A percentile compares a stretch with the other conserved stretches of the same genome.
These are phyloP conservation scores for Columba guinea DNA, from an alignment of 2,797 vertebrate genomes.

Conservation along the genomic window DNA sequence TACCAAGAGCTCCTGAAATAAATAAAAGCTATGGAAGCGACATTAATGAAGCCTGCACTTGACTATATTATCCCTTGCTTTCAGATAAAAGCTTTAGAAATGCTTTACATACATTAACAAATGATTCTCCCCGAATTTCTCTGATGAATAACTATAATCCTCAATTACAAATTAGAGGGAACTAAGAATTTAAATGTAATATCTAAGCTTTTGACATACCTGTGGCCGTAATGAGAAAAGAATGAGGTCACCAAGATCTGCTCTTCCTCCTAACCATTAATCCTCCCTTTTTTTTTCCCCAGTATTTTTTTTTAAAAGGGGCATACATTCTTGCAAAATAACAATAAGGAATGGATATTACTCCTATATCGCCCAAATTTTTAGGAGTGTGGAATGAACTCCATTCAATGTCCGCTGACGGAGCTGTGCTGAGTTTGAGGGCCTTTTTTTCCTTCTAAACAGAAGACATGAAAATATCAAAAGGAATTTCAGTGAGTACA, in stretches of 20 bases:
- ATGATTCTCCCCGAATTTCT: not conserved
- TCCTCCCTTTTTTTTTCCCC: not conserved
- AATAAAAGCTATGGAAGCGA: not conserved
- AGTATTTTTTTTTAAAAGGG: not conserved
- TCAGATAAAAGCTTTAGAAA: constrained; percentile 9
- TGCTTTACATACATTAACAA: constrained; percentile 14
- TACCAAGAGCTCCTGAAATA: not conserved
- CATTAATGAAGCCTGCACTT: not conserved
- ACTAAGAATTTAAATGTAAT: not conserved
- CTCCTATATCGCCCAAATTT: not conserved
- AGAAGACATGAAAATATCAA: not conserved
- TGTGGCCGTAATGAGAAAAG: not conserved
- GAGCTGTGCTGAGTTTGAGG: not conserved
- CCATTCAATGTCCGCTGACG: not conserved
- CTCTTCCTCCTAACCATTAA: not conserved
- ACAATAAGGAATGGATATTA: not conserved
- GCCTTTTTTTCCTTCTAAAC: not conserved
- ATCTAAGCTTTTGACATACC: not conserved
- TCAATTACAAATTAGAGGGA: constrained; percentile 5
- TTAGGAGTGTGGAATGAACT: not conserved
- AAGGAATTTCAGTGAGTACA: not conserved
- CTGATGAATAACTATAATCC: constrained; percentile 3
- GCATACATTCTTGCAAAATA: not conserved
- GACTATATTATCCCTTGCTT: not conserved
- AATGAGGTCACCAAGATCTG: not conserved